Evolutionary conservation across 2,113 vertebrate species (phyloP).

Genomic region (Cynopterus brachyotis): DNA sequence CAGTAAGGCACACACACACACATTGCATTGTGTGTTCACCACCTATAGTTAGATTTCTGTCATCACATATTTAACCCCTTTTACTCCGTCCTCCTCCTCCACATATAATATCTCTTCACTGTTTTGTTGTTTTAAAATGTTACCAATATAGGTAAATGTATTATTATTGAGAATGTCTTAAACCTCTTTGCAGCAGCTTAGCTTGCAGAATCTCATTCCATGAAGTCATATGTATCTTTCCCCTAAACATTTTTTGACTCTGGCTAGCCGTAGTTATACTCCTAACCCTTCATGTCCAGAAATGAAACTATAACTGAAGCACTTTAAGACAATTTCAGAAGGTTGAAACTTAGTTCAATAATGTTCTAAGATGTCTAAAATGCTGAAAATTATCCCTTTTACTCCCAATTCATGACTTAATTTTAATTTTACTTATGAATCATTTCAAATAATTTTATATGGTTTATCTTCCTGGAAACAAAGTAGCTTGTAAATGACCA

Average conservation of each 20-base stretch:
- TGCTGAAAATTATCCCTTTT: slow-evolving; percentile 1
- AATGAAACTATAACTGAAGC: neutral
- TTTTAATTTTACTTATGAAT: slow-evolving; percentile 40
- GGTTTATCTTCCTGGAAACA: neutral
- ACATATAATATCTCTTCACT: too few species aligned
- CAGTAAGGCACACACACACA: too few species aligned
- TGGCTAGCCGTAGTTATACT: neutral
- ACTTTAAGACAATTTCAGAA: slow-evolving; percentile 16
- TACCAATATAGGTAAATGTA: neutral
- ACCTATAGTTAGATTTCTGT: too few species aligned
- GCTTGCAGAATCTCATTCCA: neutral
- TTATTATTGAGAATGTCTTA: neutral
- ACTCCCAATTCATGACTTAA: neutral
- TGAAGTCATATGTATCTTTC: neutral
- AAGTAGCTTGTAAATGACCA: neutral
- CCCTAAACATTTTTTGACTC: neutral
- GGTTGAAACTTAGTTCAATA: neutral
- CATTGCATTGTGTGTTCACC: too few species aligned
- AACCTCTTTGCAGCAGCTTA: neutral
- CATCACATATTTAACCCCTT: too few species aligned
- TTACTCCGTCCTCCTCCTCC: too few species aligned
- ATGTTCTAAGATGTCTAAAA: slow-evolving; percentile 15
- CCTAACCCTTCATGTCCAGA: neutral
- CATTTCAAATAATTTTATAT: slow-evolving; percentile 23
- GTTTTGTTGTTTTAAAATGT: neutral